phyloP scores from a whole-genome alignment of 2,888 invertebrate genomes.

The Lepidonotus clava region DNA sequence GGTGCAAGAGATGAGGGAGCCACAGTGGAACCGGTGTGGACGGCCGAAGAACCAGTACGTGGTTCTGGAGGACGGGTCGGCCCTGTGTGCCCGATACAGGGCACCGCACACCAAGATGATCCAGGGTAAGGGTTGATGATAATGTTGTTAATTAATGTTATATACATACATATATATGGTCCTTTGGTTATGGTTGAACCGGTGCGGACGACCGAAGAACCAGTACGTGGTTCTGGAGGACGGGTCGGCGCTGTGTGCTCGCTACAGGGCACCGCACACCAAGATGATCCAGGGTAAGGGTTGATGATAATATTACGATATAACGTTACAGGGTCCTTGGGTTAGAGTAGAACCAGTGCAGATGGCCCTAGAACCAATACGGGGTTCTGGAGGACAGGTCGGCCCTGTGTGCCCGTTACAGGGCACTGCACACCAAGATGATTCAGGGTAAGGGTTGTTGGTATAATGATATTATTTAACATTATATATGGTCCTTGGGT shows the following conservation, averaged over 20 bases:
- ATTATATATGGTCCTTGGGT: no score
- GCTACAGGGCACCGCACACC: constrained; percentile 76
- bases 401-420: constrained; percentile 76
- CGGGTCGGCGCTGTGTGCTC: constrained; percentile 74
- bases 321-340: no score
- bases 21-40: constrained; percentile 78
- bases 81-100: constrained; percentile 77
- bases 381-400: constrained; percentile 72
- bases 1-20: constrained; percentile 68
- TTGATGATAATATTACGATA: no score
- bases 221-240: constrained; percentile 73
- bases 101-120: constrained; percentile 76
- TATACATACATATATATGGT: no score
- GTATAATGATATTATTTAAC: no score
- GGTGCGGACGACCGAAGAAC: constrained; percentile 78
- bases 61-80: constrained; percentile 71
- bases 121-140: constrained; percentile 76
- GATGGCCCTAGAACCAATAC: constrained; percentile 77
- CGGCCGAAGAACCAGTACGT: constrained; percentile 77
- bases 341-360: constrained; percentile 78
- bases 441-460: constrained; percentile 77
- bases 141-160: no score
- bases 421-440: constrained; percentile 75
- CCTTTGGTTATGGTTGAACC: no score
- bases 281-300: constrained; percentile 77